Evolutionary conservation across 2,797 vertebrate species (phyloP), one percentile per base, ranked within the genome.

Genomic region (Thamnophis elegans): DNA sequence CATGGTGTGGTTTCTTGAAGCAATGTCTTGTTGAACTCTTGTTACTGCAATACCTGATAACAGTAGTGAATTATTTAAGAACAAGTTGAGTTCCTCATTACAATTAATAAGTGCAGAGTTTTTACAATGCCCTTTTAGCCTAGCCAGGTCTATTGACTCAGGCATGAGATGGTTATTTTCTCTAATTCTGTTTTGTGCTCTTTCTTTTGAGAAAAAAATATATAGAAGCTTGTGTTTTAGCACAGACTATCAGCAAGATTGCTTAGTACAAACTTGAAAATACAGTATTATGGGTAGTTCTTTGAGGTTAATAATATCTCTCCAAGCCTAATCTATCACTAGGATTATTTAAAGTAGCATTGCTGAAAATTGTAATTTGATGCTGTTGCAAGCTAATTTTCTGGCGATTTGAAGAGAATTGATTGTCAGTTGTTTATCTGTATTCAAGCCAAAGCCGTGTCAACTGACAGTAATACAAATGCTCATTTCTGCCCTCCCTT

Each of bases 11-110:
- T 85, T 56, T 86, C 58, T 89, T 89, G 54, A 92, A 53, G 73
- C 92, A 91, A 90, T 59, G 88, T 93, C 93, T 96, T 94, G 91
- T 95, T 96, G 95, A 93, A 94, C 92, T 97, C 93, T 93, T 94
- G 62, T 97, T 96, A 95, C 96, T 92, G 94, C 94, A 96, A 55
- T 90, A 95, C 92, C 95, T 95, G 94, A 94, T 95, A 95, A 78
- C 78, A 82, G 82, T 90, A 89, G 97, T 99, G 96, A 98, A 98
- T 98, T 98, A 98, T 98, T 98, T 97, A 98, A 92, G 94, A 94
- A 91, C 78, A 94, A 88, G 96, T 96, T 95, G 96, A 96, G 97
- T 97, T 96, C 97, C 97, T 98, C 98, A 98, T 98, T 96, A 98
- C 98, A 98, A 97, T 98, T 97, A 96, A 98, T 97, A 92, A 95